phyloP scores from a whole-genome alignment of 2,888 invertebrate genomes.

The Philaethria dido region DNA sequence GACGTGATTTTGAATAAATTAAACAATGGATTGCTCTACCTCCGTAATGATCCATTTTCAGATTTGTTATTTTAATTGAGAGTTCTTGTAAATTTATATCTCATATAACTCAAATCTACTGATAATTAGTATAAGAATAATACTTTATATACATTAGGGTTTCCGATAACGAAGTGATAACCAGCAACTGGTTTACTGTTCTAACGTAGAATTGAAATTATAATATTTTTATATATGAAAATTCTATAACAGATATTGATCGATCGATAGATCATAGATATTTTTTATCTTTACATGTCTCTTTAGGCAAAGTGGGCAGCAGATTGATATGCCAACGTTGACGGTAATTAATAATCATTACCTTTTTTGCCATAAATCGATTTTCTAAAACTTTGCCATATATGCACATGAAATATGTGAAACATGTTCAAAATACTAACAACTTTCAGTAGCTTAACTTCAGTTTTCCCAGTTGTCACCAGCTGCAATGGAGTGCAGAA shows the following conservation, averaged over 20 bases:
- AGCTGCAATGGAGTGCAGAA: slow-evolving; percentile 25
- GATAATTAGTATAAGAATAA: not conserved
- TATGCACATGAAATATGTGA: not conserved
- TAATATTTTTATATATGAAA: too few species aligned
- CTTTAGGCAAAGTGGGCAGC: too few species aligned
- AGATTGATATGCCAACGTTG: too few species aligned
- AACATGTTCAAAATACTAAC: not conserved
- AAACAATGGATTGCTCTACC: slow-evolving; percentile 35
- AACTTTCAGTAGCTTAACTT: not conserved
- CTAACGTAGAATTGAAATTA: too few species aligned
- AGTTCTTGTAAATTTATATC: slow-evolving; percentile 32
- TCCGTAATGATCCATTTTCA: slow-evolving; percentile 29
- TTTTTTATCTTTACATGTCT: too few species aligned
- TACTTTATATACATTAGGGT: too few species aligned
- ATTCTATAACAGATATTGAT: too few species aligned
- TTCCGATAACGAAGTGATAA: too few species aligned
- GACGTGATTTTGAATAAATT: slow-evolving; percentile 33
- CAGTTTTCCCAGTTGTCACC: not conserved
- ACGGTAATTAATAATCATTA: too few species aligned
- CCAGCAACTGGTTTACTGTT: too few species aligned
- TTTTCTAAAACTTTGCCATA: not conserved
- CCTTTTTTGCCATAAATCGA: too few species aligned
- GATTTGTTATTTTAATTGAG: slow-evolving; percentile 37
- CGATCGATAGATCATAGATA: too few species aligned
- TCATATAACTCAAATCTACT: not conserved